Conservation (phyloP, 2,113 vertebrate genomes). For the Syngnathoides biaculeatus region DNA sequence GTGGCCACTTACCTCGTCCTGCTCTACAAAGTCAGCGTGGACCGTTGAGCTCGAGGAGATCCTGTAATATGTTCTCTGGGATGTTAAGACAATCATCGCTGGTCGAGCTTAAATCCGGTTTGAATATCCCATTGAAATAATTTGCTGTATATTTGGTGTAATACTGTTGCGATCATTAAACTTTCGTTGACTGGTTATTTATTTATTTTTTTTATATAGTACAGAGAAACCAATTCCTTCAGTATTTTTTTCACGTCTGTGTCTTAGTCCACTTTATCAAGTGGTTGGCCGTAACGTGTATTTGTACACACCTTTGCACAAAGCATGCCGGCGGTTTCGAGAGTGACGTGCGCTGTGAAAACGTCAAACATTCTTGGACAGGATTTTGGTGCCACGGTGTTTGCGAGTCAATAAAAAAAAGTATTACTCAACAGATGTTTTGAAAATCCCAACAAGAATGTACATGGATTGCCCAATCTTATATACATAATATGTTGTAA, state of each 20-base stretch:
- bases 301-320: background rate
- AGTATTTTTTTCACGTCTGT: background rate
- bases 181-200: too few relatives aligned
- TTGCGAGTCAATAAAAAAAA: background rate
- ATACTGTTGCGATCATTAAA: background rate
- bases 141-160: background rate
- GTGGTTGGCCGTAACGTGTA: background rate
- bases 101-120: background rate
- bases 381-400: background rate
- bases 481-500: background rate
- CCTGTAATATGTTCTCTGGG: background rate
- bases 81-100: background rate
- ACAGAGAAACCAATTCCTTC: background rate
- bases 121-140: background rate
- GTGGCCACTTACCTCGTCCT: slow-evolving; percentile 91
- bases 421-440: background rate
- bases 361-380: slow-evolving; percentile 3
- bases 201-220: background rate
- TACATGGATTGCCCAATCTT: background rate
- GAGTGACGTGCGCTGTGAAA: background rate
- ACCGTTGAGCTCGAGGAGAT: slow-evolving; percentile 75
- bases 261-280: background rate
- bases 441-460: background rate
- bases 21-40: slow-evolving; percentile 91
- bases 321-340: background rate